Percentiles rank a stretch among this genome's conserved stretches.
Evolutionary conservation across 1,140 invertebrate species (phyloP).

Genomic region (Hycleus cichorii): DNA sequence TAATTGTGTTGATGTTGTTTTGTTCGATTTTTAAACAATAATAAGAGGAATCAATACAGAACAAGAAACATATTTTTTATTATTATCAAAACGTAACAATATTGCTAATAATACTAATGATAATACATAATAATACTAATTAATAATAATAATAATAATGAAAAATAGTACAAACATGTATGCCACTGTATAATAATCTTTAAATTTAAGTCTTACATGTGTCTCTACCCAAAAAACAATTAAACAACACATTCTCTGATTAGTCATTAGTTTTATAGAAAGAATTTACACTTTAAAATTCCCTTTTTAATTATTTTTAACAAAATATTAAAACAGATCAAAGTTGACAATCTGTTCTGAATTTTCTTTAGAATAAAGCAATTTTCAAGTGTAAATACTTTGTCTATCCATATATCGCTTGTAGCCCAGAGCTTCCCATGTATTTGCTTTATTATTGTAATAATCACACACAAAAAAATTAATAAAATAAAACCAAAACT

Average conservation of each 20-base stretch:
- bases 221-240: conserved; percentile 4
- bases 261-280: conserved; percentile 14
- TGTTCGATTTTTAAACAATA: too few species aligned
- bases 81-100: too few species aligned
- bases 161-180: conserved; percentile 18
- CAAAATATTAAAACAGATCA: too few species aligned
- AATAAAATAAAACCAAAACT: neutral
- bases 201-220: conserved; percentile 10
- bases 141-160: neutral
- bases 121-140: too few species aligned
- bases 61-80: too few species aligned
- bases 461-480: neutral
- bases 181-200: conserved; percentile 12
- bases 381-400: conserved; percentile 12
- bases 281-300: conserved; percentile 11
- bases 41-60: too few species aligned
- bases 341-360: neutral
- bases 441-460: conserved; percentile 20
- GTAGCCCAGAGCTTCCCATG: conserved; percentile 26
- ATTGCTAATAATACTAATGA: neutral
- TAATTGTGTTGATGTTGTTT: too few species aligned
- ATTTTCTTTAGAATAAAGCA: neutral
- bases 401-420: conserved; percentile 10
- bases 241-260: conserved; percentile 3
- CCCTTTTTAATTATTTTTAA: neutral